These are phyloP conservation scores for Nicator chloris DNA, from an alignment of 2,113 vertebrate species.

Conservation along the genomic window DNA sequence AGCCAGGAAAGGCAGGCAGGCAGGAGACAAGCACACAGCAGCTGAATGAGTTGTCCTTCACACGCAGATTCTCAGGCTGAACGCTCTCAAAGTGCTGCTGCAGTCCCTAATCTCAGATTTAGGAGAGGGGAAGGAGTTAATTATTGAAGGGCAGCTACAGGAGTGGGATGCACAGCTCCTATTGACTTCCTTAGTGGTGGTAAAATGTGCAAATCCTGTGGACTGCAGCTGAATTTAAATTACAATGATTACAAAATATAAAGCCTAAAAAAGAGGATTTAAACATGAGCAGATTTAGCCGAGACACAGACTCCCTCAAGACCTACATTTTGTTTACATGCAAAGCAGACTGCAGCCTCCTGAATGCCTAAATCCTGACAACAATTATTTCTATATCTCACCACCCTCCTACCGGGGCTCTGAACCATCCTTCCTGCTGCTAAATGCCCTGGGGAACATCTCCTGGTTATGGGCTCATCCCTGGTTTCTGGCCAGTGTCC, in stretches of 20 bases:
- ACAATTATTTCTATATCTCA: background rate
- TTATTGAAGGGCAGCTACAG: background rate
- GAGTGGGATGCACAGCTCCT: background rate
- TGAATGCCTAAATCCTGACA: background rate
- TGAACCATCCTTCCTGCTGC: background rate
- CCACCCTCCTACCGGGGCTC: background rate
- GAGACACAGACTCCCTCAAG: conserved; percentile 34
- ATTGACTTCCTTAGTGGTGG: conserved; percentile 34
- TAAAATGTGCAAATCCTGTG: conserved; percentile 41
- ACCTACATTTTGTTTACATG: conserved; percentile 54
- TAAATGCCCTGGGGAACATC: background rate
- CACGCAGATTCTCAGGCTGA: background rate
- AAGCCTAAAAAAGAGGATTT: conserved; percentile 64
- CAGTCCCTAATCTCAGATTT: background rate
- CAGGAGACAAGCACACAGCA: background rate
- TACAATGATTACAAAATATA: conserved; percentile 42
- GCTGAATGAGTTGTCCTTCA: background rate
- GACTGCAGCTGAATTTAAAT: conserved; percentile 51
- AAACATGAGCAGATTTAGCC: conserved; percentile 22
- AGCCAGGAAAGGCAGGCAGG: background rate
- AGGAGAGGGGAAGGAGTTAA: conserved; percentile 17
- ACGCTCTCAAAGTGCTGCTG: background rate
- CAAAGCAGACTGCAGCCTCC: background rate
- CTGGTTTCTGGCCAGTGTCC: background rate
- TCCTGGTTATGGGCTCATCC: background rate